These are phyloP conservation scores for Labeo rohita DNA, from an alignment of 2,113 vertebrate species.

Conservation along the genomic window DNA sequence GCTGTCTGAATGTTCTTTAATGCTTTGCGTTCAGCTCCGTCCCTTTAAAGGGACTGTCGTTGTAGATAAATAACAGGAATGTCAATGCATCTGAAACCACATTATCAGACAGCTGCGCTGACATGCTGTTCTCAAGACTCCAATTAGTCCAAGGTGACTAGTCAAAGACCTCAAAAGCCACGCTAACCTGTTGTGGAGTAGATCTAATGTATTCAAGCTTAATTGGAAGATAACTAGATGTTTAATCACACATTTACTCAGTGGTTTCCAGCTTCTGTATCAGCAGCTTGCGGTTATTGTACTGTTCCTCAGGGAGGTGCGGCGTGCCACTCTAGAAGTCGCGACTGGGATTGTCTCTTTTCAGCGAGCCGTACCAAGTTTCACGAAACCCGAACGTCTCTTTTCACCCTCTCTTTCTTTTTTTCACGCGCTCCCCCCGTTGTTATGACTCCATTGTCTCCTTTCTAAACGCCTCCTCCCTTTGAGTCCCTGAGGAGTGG, in stretches of 20 bases:
- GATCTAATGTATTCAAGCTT: conserved; percentile 35
- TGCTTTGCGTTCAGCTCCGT: neutral
- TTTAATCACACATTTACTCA: conserved; percentile 54
- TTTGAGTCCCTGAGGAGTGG: conserved; percentile 48
- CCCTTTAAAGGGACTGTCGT: neutral
- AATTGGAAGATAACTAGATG: conserved; percentile 45
- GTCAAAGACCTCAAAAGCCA: conserved; percentile 27
- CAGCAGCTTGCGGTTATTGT: conserved; percentile 56
- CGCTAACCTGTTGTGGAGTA: conserved; percentile 38
- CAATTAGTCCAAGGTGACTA: conserved; percentile 27
- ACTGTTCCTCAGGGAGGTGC: conserved; percentile 50
- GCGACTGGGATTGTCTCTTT: conserved; percentile 25
- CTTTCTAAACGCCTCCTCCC: conserved; percentile 43
- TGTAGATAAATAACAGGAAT: neutral
- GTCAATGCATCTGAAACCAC: neutral
- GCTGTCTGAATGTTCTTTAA: neutral
- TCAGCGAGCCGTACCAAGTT: conserved; percentile 31
- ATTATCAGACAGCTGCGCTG: neutral
- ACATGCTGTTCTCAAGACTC: neutral
- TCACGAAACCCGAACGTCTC: conserved; percentile 44
- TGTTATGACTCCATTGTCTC: conserved; percentile 55
- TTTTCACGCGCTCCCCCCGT: conserved; percentile 29
- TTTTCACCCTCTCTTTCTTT: conserved; percentile 31
- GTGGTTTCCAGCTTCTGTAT: conserved; percentile 22
- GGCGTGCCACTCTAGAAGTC: conserved; percentile 33